Conservation (phyloP, 2,113 vertebrate genomes). For the Scartelaos histophorus region DNA sequence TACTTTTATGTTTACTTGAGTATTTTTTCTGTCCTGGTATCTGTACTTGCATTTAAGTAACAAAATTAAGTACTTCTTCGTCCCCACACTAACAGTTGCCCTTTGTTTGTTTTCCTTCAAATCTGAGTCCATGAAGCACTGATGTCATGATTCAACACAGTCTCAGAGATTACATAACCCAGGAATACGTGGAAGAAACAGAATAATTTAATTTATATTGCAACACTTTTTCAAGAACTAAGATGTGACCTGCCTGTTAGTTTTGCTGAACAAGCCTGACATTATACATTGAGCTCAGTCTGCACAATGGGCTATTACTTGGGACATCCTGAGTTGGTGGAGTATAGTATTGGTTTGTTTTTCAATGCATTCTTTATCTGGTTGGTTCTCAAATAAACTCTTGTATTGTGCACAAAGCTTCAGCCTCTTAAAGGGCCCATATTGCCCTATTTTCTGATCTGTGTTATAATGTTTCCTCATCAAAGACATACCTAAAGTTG, state of each 20-base stretch:
- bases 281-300: neutral
- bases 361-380: neutral
- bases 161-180: conserved; percentile 33
- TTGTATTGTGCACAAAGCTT: neutral
- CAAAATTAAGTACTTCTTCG: no score
- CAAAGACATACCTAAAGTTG: no score
- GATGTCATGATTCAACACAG: conserved; percentile 33
- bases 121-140: conserved; percentile 17
- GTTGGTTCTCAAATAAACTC: neutral
- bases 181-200: neutral
- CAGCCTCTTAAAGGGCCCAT: neutral
- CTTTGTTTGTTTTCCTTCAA: conserved; percentile 57
- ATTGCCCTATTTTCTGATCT: no score
- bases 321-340: neutral
- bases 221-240: neutral
- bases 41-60: no score
- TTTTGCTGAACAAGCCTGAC: neutral
- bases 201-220: neutral
- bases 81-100: conserved; percentile 47
- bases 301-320: neutral
- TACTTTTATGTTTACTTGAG: no score
- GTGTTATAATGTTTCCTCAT: no score
- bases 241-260: conserved; percentile 4
- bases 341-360: neutral
- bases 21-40: no score